These are phyloP conservation scores for Monopis laevigella DNA, from an alignment of 2,888 invertebrate species.

Conservation along the genomic window DNA sequence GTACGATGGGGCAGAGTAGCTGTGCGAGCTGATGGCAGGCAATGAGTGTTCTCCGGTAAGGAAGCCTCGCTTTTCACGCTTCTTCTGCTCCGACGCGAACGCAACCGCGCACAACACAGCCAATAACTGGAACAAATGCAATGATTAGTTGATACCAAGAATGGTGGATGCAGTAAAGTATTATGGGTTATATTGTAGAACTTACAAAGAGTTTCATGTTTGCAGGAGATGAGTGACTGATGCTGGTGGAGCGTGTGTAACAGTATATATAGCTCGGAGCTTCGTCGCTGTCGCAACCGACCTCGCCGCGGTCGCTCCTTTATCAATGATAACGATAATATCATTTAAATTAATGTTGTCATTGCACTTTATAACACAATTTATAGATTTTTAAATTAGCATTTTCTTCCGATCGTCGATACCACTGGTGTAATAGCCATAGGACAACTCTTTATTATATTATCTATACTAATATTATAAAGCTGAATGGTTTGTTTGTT, in stretches of 20 bases:
- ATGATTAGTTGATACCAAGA: too few relatives aligned
- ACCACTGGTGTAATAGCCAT: too few relatives aligned
- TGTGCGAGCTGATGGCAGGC: neutral
- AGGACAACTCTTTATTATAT: too few relatives aligned
- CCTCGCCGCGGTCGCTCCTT: neutral
- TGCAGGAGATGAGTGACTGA: neutral
- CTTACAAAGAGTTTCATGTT: conserved; percentile 9
- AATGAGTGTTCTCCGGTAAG: conserved; percentile 13
- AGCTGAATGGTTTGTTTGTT: too few relatives aligned
- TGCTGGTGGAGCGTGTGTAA: neutral
- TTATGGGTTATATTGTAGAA: neutral
- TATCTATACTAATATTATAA: too few relatives aligned
- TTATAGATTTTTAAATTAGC: too few relatives aligned
- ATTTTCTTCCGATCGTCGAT: too few relatives aligned
- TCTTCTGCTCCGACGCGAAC: conserved; percentile 24
- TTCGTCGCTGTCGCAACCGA: neutral
- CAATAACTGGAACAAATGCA: neutral
- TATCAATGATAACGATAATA: neutral
- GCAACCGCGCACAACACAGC: conserved; percentile 18
- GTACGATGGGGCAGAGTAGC: conserved; percentile 11
- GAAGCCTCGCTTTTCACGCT: conserved; percentile 28
- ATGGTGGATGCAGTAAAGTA: too few relatives aligned
- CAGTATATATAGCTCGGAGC: neutral
- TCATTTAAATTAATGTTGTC: neutral
- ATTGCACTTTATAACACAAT: too few relatives aligned